Evolutionary conservation across 2,797 vertebrate genomes (phyloP).

Genomic region (Gephyroberyx darwinii): DNA sequence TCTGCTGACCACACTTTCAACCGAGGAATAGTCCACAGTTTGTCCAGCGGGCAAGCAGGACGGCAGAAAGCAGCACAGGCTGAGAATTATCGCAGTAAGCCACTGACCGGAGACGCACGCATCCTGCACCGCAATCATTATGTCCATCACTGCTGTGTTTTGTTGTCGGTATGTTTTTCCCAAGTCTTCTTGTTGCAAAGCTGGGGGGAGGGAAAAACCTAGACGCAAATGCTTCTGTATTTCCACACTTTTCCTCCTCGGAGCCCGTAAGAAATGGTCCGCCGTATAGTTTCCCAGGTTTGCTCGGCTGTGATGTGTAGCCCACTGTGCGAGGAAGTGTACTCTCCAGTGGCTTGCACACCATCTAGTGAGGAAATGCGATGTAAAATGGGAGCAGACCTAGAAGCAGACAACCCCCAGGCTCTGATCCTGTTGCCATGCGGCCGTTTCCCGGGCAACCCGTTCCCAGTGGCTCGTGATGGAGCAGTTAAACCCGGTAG

Average conservation of each 20-base stretch:
- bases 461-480: constrained; percentile 88
- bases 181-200: constrained; percentile 62
- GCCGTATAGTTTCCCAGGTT: constrained; percentile 76
- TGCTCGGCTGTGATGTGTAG: constrained; percentile 77
- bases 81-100: constrained; percentile 92
- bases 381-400: constrained; percentile 89
- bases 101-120: constrained; percentile 96
- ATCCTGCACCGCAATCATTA: constrained; percentile 93
- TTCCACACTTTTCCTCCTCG: constrained; percentile 72
- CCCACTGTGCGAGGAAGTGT: constrained; percentile 80
- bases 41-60: constrained; percentile 93
- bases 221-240: constrained; percentile 60
- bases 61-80: constrained; percentile 93
- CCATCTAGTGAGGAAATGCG: constrained; percentile 93
- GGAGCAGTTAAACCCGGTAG: constrained; percentile 79
- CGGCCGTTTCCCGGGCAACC: constrained; percentile 99
- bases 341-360: constrained; percentile 90
- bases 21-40: constrained; percentile 93
- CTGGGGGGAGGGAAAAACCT: constrained; percentile 35
- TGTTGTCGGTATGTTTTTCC: constrained; percentile 58
- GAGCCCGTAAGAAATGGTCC: constrained; percentile 73
- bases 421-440: constrained; percentile 98
- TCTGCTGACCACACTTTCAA: constrained; percentile 94
- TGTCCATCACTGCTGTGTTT: constrained; percentile 90
- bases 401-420: constrained; percentile 90